These are phyloP conservation scores for Grapholita molesta DNA, from an alignment of 1,140 invertebrate species.

Conservation along the genomic window DNA sequence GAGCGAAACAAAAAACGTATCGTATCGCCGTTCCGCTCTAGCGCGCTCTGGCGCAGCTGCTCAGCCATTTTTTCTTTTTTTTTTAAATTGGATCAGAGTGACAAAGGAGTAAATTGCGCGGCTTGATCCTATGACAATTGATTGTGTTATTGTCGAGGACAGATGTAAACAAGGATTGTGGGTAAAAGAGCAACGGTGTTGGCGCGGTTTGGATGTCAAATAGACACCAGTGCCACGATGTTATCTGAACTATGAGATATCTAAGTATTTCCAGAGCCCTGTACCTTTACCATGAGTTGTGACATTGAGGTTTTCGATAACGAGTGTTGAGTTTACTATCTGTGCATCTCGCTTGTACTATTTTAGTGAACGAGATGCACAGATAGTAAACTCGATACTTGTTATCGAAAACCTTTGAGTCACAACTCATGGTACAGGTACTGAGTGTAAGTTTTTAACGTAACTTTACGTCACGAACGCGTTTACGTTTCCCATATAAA, in stretches of 20 bases:
- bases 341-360: no score
- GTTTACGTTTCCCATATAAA: no score
- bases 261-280: no score
- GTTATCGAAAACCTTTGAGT: no score
- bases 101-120: constrained; percentile 74
- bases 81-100: constrained; percentile 69
- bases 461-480: no score
- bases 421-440: no score
- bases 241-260: neutral
- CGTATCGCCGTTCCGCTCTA: constrained; percentile 65
- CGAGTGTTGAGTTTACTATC: no score
- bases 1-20: constrained; percentile 69
- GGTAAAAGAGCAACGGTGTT: constrained; percentile 28
- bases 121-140: constrained; percentile 72
- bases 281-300: no score
- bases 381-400: no score
- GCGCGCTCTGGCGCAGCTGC: constrained; percentile 64
- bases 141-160: constrained; percentile 55
- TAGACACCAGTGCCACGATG: neutral
- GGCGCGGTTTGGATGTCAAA: neutral
- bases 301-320: no score
- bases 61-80: constrained; percentile 72
- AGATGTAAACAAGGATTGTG: constrained; percentile 70
- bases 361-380: no score
- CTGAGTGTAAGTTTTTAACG: no score